Percentiles rank a stretch among this genome's conserved stretches.
Evolutionary conservation across 2,113 vertebrate genomes (phyloP).

Genomic region (Benitochromis conjunctus): DNA sequence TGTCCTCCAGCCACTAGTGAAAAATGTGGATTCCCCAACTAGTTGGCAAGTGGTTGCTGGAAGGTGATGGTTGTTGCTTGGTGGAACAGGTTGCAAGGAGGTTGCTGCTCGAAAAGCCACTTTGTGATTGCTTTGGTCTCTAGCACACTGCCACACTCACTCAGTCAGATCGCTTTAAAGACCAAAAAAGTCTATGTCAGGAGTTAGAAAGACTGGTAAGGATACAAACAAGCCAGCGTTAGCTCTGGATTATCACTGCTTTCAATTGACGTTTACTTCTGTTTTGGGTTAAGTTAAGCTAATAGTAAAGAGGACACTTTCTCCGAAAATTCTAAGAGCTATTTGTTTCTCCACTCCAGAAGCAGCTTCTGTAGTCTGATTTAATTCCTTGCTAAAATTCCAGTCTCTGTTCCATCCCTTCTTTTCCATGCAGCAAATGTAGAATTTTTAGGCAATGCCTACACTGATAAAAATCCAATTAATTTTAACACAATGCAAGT

Average conservation of each 20-base stretch:
- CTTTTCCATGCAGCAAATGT: background rate
- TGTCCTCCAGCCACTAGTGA: background rate
- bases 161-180: background rate
- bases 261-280: background rate
- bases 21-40: background rate
- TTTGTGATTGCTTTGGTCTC: background rate
- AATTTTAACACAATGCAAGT: background rate
- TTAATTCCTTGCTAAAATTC: background rate
- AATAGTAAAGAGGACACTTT: background rate
- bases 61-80: background rate
- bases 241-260: background rate
- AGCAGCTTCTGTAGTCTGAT: background rate
- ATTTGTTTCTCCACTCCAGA: background rate
- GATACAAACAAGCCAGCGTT: background rate
- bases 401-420: background rate
- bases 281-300: background rate
- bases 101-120: background rate
- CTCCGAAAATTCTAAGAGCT: background rate
- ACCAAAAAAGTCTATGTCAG: background rate
- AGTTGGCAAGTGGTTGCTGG: background rate
- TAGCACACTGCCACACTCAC: background rate
- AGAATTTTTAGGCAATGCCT: background rate
- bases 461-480: background rate
- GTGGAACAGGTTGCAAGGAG: background rate
- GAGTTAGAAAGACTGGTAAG: background rate